These are phyloP conservation scores for Sebastes jordani DNA, from an alignment of 2,797 vertebrate genomes.

Conservation along the genomic window DNA sequence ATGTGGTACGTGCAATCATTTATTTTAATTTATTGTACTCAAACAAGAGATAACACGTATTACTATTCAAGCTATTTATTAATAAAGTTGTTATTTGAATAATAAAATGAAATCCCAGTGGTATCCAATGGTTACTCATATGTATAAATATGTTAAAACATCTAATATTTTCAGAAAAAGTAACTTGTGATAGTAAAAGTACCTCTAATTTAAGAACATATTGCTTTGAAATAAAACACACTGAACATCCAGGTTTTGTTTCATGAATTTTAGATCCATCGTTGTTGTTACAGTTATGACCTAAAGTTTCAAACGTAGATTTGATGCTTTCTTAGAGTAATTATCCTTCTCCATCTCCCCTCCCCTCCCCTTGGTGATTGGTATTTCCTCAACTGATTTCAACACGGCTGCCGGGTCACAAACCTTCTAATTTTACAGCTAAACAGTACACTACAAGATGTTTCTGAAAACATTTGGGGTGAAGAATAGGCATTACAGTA, in stretches of 20 bases:
- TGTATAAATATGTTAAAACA: background rate
- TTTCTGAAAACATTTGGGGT: no score
- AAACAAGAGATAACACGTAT: background rate
- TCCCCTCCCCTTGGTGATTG: background rate
- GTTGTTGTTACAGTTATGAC: background rate
- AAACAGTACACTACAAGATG: no score
- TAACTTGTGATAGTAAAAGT: background rate
- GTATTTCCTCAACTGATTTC: no score
- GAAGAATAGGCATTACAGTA: no score
- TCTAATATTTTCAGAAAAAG: background rate
- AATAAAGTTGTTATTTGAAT: background rate
- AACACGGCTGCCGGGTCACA: no score
- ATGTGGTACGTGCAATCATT: no score
- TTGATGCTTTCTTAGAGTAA: background rate
- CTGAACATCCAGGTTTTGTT: background rate
- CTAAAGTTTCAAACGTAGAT: background rate
- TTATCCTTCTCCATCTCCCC: background rate
- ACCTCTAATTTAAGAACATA: background rate
- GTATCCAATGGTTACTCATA: background rate
- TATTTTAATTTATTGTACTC: background rate
- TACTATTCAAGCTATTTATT: background rate
- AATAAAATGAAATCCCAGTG: background rate
- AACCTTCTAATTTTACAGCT: no score
- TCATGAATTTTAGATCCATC: background rate
- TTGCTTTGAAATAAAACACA: background rate